Percentiles rank a stretch among this genome's conserved stretches.
phyloP scores from a whole-genome alignment of 2,797 vertebrate species.

The Distichodus sexfasciatus region DNA sequence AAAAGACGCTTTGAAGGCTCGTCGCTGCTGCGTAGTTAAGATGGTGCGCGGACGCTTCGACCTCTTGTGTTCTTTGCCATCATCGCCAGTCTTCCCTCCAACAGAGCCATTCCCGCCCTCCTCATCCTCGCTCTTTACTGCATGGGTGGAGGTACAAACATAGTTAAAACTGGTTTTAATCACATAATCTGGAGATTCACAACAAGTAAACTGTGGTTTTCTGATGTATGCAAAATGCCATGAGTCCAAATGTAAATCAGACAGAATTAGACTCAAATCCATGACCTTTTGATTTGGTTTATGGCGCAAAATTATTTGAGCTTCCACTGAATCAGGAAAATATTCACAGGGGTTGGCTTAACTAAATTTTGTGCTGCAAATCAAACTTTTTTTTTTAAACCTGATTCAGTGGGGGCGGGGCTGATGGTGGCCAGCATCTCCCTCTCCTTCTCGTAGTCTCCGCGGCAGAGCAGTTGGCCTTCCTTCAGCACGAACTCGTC shows the following conservation, averaged over 20 bases:
- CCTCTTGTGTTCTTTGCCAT: constrained; percentile 84
- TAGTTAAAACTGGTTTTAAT: neutral
- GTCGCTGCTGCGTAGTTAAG: constrained; percentile 87
- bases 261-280: too few relatives aligned
- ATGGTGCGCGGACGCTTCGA: constrained; percentile 90
- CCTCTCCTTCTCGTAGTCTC: constrained; percentile 90
- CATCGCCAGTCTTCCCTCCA: constrained; percentile 78
- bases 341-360: too few relatives aligned
- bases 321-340: too few relatives aligned
- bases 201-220: too few relatives aligned
- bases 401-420: constrained; percentile 84
- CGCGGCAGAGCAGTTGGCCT: constrained; percentile 87
- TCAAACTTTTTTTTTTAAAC: constrained; percentile 54
- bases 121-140: constrained; percentile 90
- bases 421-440: constrained; percentile 88
- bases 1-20: constrained; percentile 90
- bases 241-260: too few relatives aligned
- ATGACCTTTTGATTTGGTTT: too few relatives aligned
- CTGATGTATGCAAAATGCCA: too few relatives aligned
- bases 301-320: too few relatives aligned
- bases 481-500: constrained; percentile 92
- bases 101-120: constrained; percentile 79
- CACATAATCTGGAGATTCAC: too few relatives aligned
- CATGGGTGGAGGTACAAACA: neutral
- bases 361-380: too few relatives aligned